phyloP scores from a whole-genome alignment of 2,113 vertebrate species.

The Sinocyclocheilus anshuiensis region DNA sequence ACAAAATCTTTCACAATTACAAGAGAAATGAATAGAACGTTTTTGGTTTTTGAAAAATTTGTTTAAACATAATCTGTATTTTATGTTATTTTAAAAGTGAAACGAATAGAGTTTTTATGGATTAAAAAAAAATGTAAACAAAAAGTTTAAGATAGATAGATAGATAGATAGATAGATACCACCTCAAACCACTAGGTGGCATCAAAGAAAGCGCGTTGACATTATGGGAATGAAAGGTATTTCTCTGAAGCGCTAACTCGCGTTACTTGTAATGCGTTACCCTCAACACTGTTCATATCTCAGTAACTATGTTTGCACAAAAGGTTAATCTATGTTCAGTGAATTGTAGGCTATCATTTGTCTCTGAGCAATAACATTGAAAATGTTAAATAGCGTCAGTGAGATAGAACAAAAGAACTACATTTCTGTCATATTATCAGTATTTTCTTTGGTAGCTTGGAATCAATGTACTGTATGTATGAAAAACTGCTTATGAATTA shows the following conservation, averaged over 20 bases:
- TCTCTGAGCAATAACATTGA: neutral
- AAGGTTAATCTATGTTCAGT: neutral
- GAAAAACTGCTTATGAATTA: neutral
- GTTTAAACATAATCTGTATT: no score
- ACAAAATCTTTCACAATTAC: neutral
- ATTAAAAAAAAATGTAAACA: no score
- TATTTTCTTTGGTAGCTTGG: neutral
- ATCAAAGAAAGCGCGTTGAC: neutral
- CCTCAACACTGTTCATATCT: neutral
- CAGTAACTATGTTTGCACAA: neutral
- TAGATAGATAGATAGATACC: conserved; percentile 10
- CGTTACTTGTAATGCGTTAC: no score
- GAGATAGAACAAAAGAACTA: no score
- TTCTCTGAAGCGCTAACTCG: neutral
- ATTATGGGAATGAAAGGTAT: neutral
- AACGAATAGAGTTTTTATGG: no score
- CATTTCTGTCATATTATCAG: neutral
- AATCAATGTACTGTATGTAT: neutral
- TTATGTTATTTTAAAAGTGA: no score
- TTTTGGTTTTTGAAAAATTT: no score
- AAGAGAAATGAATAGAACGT: neutral
- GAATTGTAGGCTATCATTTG: neutral
- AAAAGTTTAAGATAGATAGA: neutral
- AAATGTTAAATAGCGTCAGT: neutral
- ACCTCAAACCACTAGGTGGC: conserved; percentile 29